Evolutionary conservation across 2,888 invertebrate genomes (phyloP).

Genomic region (Stomorhina lunata): DNA sequence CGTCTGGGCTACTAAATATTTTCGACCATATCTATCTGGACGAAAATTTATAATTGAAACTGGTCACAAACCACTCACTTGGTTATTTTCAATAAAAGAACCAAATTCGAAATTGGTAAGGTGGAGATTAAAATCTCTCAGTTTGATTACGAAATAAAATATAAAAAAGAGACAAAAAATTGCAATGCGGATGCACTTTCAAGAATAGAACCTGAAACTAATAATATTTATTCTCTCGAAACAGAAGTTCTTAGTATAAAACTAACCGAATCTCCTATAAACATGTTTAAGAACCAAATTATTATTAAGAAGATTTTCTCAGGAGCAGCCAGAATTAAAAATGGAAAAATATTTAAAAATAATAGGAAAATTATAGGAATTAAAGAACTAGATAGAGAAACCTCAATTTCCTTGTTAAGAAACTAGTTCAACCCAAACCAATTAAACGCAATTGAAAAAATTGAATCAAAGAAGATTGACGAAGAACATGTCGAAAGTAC

Average conservation of each 20-base stretch:
- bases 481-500: background rate
- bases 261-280: background rate
- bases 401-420: too few relatives aligned
- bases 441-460: too few relatives aligned
- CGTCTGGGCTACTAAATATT: conserved; percentile 56
- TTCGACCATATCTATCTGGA: conserved; percentile 51
- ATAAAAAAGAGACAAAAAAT: background rate
- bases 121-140: background rate
- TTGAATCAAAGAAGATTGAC: too few relatives aligned
- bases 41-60: conserved; percentile 46
- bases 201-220: background rate
- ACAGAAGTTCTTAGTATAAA: too few relatives aligned
- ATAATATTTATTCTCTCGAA: background rate
- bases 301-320: too few relatives aligned
- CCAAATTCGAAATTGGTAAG: background rate
- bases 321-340: too few relatives aligned
- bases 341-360: background rate
- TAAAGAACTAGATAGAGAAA: too few relatives aligned
- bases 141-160: background rate
- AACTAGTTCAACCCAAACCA: too few relatives aligned
- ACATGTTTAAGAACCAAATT: conserved; percentile 13
- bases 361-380: background rate
- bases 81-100: conserved; percentile 18
- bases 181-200: background rate
- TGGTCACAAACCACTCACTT: conserved; percentile 33